A percentile compares a stretch with the other conserved stretches of the same genome.
Conservation (phyloP, 2,797 vertebrate species). For the Centroberyx gerrardi region DNA sequence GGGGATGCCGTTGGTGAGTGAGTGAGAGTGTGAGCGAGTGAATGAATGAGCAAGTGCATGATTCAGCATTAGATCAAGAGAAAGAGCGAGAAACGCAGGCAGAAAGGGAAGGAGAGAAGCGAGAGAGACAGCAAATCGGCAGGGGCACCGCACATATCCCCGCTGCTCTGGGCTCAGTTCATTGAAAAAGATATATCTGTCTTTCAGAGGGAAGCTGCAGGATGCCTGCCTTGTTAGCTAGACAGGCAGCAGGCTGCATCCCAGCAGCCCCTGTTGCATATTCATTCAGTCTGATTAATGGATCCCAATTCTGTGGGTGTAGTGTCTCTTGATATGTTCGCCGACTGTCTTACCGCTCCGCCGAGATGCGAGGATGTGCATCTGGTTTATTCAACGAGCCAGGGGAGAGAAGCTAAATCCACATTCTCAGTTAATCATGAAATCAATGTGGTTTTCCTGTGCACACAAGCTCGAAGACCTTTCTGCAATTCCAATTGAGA, state of each 20-base stretch:
- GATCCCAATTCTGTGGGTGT: constrained; percentile 59
- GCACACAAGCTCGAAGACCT: constrained; percentile 52
- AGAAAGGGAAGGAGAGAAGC: constrained; percentile 11
- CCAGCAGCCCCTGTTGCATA: constrained; percentile 71
- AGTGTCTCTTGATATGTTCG: constrained; percentile 52
- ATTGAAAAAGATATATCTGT: constrained; percentile 58
- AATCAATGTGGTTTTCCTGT: constrained; percentile 61
- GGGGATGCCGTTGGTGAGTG: constrained; percentile 29
- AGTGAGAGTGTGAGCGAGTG: constrained; percentile 35
- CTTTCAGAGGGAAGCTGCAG: constrained; percentile 62
- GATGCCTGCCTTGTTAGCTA: constrained; percentile 71
- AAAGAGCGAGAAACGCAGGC: constrained; percentile 17
- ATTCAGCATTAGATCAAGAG: not conserved
- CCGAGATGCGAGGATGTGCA: constrained; percentile 29
- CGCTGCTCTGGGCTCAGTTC: constrained; percentile 64
- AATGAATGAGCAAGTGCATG: constrained; percentile 17
- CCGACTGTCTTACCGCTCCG: constrained; percentile 32
- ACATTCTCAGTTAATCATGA: constrained; percentile 54
- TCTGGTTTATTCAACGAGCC: constrained; percentile 55
- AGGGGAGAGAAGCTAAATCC: constrained; percentile 26
- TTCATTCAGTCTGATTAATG: constrained; percentile 77
- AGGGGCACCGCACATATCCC: constrained; percentile 41
- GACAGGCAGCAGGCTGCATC: constrained; percentile 66
- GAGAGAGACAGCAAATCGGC: constrained; percentile 44
- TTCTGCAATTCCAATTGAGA: constrained; percentile 47